Percentiles rank a stretch among this genome's conserved stretches.
Conservation (phyloP, 2,113 vertebrate species). For the Corapipo altera region DNA sequence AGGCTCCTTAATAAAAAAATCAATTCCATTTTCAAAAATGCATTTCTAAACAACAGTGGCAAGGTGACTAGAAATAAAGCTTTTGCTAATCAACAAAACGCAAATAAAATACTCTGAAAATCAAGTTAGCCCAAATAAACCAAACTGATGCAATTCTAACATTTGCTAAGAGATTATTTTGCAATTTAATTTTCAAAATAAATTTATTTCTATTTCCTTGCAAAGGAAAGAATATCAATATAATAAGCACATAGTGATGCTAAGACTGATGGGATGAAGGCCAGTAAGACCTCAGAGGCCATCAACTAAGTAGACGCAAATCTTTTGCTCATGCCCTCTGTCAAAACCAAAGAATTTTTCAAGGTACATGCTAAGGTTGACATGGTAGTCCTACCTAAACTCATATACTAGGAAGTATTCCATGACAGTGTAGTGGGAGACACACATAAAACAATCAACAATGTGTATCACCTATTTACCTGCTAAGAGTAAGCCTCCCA, state of each 20-base stretch:
- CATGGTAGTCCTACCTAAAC: neutral
- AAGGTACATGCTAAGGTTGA: neutral
- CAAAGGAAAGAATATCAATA: neutral
- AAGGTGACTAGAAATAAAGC: slow-evolving; percentile 55
- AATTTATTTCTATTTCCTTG: neutral
- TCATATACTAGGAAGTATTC: neutral
- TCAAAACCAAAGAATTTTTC: neutral
- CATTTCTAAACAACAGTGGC: slow-evolving; percentile 37
- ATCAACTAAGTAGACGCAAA: neutral
- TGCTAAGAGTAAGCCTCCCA: neutral
- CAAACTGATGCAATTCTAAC: neutral
- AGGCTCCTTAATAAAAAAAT: slow-evolving; percentile 70
- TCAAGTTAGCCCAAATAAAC: neutral
- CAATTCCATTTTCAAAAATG: slow-evolving; percentile 63
- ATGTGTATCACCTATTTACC: neutral
- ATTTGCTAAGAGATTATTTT: slow-evolving; percentile 7
- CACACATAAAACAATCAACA: neutral
- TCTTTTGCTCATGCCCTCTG: neutral
- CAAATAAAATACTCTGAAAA: slow-evolving; percentile 13
- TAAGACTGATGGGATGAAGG: neutral
- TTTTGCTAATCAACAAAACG: slow-evolving; percentile 16
- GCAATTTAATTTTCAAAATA: neutral
- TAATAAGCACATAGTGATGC: neutral
- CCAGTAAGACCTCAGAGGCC: neutral
- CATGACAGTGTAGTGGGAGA: neutral